A percentile compares a stretch with the other conserved stretches of the same genome.
Conservation (phyloP, 2,113 vertebrate species). For the Chascanopsetta lugubris region DNA sequence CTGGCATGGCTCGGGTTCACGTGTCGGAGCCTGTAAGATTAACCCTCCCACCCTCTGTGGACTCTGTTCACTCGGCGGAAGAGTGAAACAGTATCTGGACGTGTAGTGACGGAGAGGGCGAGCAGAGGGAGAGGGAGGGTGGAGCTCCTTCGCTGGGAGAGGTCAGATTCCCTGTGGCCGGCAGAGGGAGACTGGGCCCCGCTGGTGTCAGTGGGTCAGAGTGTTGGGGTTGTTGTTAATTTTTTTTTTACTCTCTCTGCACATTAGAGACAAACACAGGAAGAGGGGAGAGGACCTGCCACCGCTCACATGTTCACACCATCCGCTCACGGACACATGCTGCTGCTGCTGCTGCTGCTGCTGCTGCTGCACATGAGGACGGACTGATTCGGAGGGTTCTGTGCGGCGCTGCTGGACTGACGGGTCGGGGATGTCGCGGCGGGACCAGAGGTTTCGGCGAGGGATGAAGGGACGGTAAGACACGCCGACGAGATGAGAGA, state of each 20-base stretch:
- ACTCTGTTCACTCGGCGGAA: constrained; percentile 14
- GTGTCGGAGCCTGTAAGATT: background rate
- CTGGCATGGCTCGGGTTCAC: constrained; percentile 1
- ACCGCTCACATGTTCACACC: constrained; percentile 1
- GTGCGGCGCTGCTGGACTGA: constrained; percentile 14
- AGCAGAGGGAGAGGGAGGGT: constrained; percentile 31
- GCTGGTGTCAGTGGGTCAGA: constrained; percentile 56
- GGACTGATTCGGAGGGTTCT: constrained; percentile 27
- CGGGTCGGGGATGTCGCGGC: constrained; percentile 73
- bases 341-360: constrained; percentile 3
- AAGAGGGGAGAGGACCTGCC: constrained; percentile 37
- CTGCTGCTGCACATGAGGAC: too few relatives aligned
- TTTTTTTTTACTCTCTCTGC: constrained; percentile 46
- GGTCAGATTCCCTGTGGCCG: constrained; percentile 32
- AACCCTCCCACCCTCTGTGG: background rate
- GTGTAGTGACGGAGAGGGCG: constrained; percentile 29
- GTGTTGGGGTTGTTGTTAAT: too few relatives aligned
- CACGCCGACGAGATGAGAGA: background rate
- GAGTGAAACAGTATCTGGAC: constrained; percentile 56
- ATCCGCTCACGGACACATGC: constrained; percentile 19
- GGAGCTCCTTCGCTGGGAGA: constrained; percentile 44
- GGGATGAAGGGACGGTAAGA: constrained; percentile 79
- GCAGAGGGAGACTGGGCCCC: constrained; percentile 49
- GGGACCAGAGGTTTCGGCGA: constrained; percentile 78
- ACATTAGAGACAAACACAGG: constrained; percentile 55